Percentiles rank a stretch among this genome's conserved stretches.
Conservation (phyloP, 1,140 invertebrate genomes). For the Cotesia typhae region DNA sequence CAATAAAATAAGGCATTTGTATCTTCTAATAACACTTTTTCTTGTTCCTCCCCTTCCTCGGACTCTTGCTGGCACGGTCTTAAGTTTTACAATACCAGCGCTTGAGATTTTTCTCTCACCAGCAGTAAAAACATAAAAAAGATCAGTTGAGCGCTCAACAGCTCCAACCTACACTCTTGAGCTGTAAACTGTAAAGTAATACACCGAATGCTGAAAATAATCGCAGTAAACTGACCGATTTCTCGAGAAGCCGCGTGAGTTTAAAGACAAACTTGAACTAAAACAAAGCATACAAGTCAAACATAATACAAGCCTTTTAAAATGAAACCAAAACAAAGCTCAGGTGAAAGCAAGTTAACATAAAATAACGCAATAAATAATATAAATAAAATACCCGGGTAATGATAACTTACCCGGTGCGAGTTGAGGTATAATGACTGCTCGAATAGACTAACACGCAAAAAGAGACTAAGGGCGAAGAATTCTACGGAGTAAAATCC, state of each 20-base stretch:
- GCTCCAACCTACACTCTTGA: constrained; percentile 12
- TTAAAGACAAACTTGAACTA: too few species aligned
- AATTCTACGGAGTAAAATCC: not conserved
- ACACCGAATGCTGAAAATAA: constrained; percentile 3
- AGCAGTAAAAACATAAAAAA: not conserved
- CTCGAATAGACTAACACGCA: constrained; percentile 33
- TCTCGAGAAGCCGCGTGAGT: not conserved
- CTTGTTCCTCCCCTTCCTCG: too few species aligned
- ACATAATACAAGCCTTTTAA: too few species aligned
- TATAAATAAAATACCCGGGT: constrained; percentile 55
- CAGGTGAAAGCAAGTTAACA: constrained; percentile 20
- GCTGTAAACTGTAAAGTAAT: constrained; percentile 22
- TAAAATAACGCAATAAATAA: constrained; percentile 43
- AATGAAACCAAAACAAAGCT: too few species aligned
- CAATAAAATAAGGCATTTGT: constrained; percentile 63
- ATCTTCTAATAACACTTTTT: constrained; percentile 57
- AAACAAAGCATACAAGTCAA: too few species aligned
- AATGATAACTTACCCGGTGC: constrained; percentile 56
- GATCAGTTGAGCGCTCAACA: too few species aligned
- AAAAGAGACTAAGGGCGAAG: constrained; percentile 17
- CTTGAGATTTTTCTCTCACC: constrained; percentile 26
- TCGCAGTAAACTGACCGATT: not conserved
- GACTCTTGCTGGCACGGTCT: constrained; percentile 49
- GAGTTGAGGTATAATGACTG: constrained; percentile 50
- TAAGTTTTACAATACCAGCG: constrained; percentile 55